Base-by-base conservation (phyloP, 2,888 invertebrate genomes). In the Oscheius onirici region DNA sequence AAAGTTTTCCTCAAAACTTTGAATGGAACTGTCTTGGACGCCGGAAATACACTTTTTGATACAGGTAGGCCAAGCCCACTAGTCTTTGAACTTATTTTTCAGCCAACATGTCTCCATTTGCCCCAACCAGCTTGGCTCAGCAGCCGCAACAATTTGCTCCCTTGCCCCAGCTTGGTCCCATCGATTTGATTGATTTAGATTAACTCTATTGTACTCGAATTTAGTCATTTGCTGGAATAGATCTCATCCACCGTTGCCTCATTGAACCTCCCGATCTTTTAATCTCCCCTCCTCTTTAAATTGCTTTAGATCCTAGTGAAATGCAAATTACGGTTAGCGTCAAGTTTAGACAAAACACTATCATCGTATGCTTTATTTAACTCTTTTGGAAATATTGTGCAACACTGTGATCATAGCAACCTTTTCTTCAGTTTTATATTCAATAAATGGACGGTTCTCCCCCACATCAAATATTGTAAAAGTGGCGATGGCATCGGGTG, bases 1-100 rank as follows among this genome's bases (percentile, higher is more conserved):
- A 28, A 24, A 11, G 34, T 69, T n/a, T 70, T 57, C 40, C n/a
- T 70, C 5, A 61, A 43, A 41, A 17, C 26, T 20, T 22, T n/a
- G 15, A 54, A 70, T 41, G 61, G 52, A n/a, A 41, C 28, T 10
- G 22, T 70, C 5, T 22, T 70, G 22, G 54, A 70, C 20, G 70
- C 70, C 0, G 8, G 24, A 2, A 52, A 52, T 22, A 49, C 61
- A 44, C 17, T 69, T 22, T 58, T 60, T 40, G 69, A 58, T 49
- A 46, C 60, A 60, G 22, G 51, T 46, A n/a, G 44, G 28, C 28
- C n/a, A n/a, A n/a, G n/a, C n/a, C n/a, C n/a, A n/a, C n/a, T n/a
- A n/a, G n/a, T n/a, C n/a, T n/a, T n/a, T n/a, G n/a, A n/a, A n/a
- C n/a, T n/a, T n/a, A n/a, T n/a, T n/a, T n/a, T n/a, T 55, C 28